These are phyloP conservation scores for Macrophya alboannulata DNA, from an alignment of 2,888 invertebrate species.

Conservation along the genomic window DNA sequence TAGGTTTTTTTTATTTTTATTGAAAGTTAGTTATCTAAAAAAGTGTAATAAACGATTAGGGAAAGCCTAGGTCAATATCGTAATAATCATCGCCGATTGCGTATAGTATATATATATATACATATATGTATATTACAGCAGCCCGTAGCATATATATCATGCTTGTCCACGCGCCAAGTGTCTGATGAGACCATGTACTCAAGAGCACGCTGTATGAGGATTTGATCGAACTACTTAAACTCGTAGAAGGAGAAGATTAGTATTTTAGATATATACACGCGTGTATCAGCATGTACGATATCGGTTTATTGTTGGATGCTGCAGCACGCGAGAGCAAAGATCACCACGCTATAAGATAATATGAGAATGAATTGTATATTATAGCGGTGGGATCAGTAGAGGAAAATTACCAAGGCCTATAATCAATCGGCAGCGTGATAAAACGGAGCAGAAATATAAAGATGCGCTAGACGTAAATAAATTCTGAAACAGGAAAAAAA, in stretches of 20 bases:
- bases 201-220: background rate
- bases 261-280: background rate
- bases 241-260: background rate
- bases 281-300: background rate
- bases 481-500: background rate
- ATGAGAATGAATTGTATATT: background rate
- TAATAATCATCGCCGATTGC: background rate
- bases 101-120: too few relatives aligned
- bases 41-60: constrained; percentile 27
- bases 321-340: background rate
- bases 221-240: background rate
- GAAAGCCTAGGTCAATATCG: constrained; percentile 44
- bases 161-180: background rate
- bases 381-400: background rate
- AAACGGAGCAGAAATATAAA: background rate
- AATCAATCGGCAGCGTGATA: background rate
- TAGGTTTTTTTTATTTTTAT: too few relatives aligned
- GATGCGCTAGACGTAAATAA: background rate
- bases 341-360: background rate
- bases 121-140: background rate
- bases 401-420: background rate
- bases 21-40: background rate
- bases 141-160: background rate
- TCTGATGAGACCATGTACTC: background rate
- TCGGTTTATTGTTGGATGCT: background rate